Evolutionary conservation across 2,888 invertebrate genomes (phyloP).

Genomic region (Drosophila subsilvestris): DNA sequence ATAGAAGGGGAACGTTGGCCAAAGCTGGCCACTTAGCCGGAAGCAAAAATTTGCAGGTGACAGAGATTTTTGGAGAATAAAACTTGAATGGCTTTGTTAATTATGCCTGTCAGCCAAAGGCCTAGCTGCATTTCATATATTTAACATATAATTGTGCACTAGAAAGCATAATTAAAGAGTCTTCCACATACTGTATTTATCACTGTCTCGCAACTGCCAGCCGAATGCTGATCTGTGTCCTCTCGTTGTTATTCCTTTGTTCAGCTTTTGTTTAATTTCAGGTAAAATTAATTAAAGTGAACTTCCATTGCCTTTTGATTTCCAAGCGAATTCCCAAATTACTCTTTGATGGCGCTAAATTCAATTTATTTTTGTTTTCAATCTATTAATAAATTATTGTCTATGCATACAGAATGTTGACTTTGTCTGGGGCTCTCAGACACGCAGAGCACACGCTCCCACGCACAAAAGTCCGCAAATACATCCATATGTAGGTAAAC

Average conservation of each 20-base stretch:
- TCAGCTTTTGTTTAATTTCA: too few species aligned
- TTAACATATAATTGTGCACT: too few species aligned
- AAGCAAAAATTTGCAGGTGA: constrained; percentile 43
- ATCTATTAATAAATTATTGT: constrained; percentile 37
- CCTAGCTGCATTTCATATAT: background rate
- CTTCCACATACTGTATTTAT: too few species aligned
- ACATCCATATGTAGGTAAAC: constrained; percentile 31
- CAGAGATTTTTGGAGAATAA: constrained; percentile 32
- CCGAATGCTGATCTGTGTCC: too few species aligned
- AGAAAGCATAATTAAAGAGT: too few species aligned
- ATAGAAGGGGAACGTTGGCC: background rate
- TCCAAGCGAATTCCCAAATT: background rate
- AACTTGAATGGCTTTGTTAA: constrained; percentile 39
- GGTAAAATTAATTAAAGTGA: background rate
- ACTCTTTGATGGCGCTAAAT: constrained; percentile 11
- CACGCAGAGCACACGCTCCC: background rate
- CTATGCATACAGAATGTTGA: constrained; percentile 18
- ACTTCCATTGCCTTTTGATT: constrained; percentile 15
- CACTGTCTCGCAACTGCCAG: too few species aligned
- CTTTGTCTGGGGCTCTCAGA: constrained; percentile 32
- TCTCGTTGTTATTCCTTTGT: too few species aligned
- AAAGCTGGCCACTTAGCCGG: constrained; percentile 23
- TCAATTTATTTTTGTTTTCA: constrained; percentile 24
- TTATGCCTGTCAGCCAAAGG: constrained; percentile 15
- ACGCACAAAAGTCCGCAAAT: background rate